Percentiles rank a stretch among this genome's conserved stretches.
Conservation (phyloP, 2,797 vertebrate species). For the Onychomys leucogaster region DNA sequence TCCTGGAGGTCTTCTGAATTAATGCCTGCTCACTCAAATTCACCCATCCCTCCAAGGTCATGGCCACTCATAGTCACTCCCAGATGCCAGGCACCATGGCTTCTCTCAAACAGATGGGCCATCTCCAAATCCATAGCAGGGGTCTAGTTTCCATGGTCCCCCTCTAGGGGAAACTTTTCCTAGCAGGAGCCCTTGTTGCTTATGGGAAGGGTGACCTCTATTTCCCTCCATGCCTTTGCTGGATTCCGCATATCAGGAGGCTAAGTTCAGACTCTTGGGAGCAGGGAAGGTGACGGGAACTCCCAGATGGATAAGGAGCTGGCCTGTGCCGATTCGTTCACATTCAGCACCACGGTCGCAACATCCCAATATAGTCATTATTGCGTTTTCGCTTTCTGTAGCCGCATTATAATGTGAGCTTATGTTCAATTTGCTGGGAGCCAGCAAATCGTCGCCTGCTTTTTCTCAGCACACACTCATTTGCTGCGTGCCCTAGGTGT, state of each 20-base stretch:
- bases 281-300: background rate
- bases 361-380: conserved; percentile 5
- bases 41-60: background rate
- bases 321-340: background rate
- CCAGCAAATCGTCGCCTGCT: background rate
- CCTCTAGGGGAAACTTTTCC: background rate
- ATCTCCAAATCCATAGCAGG: background rate
- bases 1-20: accelerated
- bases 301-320: background rate
- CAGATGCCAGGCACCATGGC: accelerated
- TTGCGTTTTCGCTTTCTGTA: accelerated
- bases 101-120: accelerated
- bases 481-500: conserved; percentile 24
- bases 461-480: conserved; percentile 43
- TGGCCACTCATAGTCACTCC: accelerated
- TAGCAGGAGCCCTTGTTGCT: background rate
- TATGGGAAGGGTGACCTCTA: background rate
- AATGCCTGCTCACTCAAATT: accelerated
- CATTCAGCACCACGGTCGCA: background rate
- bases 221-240: background rate
- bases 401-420: conserved; percentile 64
- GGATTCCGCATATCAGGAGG: accelerated
- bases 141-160: too few species aligned
- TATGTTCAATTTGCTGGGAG: conserved; percentile 69
- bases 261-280: accelerated